Evolutionary conservation across 2,888 invertebrate genomes (phyloP), one percentile per base, ranked within the genome.

Genomic region (Leptinotarsa peninsularis): DNA sequence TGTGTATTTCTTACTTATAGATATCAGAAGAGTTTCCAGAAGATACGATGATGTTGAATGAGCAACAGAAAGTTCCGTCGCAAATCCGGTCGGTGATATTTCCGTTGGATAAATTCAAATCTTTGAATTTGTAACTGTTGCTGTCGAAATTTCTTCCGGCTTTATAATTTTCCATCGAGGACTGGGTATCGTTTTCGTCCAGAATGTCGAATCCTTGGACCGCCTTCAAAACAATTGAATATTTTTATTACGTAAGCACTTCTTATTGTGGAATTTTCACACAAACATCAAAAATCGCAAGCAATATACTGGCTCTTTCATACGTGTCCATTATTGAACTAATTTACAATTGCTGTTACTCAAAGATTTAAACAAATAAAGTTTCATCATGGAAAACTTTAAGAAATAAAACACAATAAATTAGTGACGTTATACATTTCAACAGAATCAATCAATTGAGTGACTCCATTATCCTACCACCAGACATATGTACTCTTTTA

Each of bases 41-140:
- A 17, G 76, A 52, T 4, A 71, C 76, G 23, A 72, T 75, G 14
- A 84, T 75, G 18, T 76, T 78, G 68, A 83, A 83, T 5, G 66
- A 76, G 71, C 84, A 84, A 71, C 84, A 84, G 66, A 84, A 83
- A 5, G 49, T 49, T 27, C 76, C 78, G 49, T 80, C 15, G 71
- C 84, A 84, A 49, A 84, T 68, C 63, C 75, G 67, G n/a, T 81
- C 76, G 5, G 73, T 67, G 43, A 78, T 27, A 66, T 76, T 77
- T 7, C 56, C 71, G 49, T 71, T 21, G 4, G 77, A 66, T 7
- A 84, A 66, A 66, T 82, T 76, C 18, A 83, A 17, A 5, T 75
- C 63, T 74, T 79, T 80, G 67, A 78, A 80, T 21, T 43, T 49
- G 67, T 82, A 84, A 0, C 67, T 75, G 17, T 78, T 60, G 50